These are phyloP conservation scores for Tachina lurida DNA, from an alignment of 2,888 invertebrate species.

Conservation along the genomic window DNA sequence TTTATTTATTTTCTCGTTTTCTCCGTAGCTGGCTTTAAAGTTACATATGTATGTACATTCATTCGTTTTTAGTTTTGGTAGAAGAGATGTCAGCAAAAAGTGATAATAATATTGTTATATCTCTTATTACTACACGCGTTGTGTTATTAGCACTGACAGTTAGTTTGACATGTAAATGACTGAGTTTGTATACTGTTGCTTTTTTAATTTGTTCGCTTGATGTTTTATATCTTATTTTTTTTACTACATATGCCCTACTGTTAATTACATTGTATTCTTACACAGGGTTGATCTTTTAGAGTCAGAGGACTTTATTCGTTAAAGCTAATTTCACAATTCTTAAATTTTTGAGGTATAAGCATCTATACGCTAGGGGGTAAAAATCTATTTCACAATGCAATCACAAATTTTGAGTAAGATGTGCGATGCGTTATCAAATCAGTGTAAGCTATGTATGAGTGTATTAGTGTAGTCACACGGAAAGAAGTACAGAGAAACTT, in stretches of 20 bases:
- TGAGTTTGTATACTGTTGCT: slow-evolving; percentile 69
- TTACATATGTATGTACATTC: not conserved
- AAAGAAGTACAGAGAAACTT: too few relatives aligned
- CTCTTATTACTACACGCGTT: slow-evolving; percentile 73
- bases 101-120: slow-evolving; percentile 75
- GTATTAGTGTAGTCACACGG: too few relatives aligned
- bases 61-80: slow-evolving; percentile 36
- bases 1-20: slow-evolving; percentile 16
- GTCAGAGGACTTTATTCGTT: too few relatives aligned
- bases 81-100: slow-evolving; percentile 70
- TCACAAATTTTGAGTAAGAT: too few relatives aligned
- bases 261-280: not conserved
- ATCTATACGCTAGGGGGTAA: too few relatives aligned
- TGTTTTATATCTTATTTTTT: slow-evolving; percentile 41
- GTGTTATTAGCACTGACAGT: slow-evolving; percentile 75
- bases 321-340: too few relatives aligned
- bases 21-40: slow-evolving; percentile 26
- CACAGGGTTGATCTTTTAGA: too few relatives aligned
- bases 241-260: slow-evolving; percentile 4
- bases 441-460: too few relatives aligned
- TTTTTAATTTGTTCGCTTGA: slow-evolving; percentile 46
- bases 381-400: too few relatives aligned
- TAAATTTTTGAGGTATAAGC: too few relatives aligned
- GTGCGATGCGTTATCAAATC: too few relatives aligned
- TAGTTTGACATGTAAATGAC: slow-evolving; percentile 75